These are phyloP conservation scores for Podarcis muralis DNA, from an alignment of 2,113 vertebrate genomes.

Conservation along the genomic window DNA sequence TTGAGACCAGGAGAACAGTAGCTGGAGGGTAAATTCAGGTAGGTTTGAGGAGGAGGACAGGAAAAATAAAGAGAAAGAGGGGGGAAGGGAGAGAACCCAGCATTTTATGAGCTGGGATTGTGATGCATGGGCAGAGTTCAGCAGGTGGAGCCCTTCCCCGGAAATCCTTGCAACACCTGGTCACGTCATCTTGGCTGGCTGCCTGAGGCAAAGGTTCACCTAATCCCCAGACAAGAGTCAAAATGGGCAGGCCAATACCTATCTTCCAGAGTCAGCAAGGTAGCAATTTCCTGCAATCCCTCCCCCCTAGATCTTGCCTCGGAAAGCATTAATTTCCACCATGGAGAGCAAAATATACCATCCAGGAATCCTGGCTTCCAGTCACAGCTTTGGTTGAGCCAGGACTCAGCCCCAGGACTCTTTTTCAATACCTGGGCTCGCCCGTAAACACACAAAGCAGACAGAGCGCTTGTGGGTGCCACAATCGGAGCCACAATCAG, in stretches of 20 bases:
- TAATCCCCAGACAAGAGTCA: slow-evolving; percentile 29
- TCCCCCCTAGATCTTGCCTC: not conserved
- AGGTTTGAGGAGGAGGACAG: not conserved
- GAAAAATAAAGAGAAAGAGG: not conserved
- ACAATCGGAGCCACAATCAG: not conserved
- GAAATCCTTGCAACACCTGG: slow-evolving; percentile 18
- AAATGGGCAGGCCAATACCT: slow-evolving; percentile 18
- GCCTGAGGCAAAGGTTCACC: slow-evolving; percentile 18
- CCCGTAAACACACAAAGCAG: too few species aligned
- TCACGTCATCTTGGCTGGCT: slow-evolving; percentile 4
- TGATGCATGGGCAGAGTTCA: not conserved
- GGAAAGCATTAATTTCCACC: not conserved
- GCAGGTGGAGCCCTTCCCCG: slow-evolving; percentile 11
- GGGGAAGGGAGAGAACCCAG: not conserved
- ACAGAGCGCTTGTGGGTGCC: not conserved
- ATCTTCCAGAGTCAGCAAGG: slow-evolving; percentile 6
- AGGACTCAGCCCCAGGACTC: not conserved
- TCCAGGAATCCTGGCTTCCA: not conserved
- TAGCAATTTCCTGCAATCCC: slow-evolving; percentile 7
- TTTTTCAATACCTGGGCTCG: not conserved
- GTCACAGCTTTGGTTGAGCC: not conserved
- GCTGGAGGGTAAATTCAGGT: not conserved
- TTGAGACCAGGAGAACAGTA: not conserved
- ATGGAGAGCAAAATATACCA: not conserved
- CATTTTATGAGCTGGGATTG: not conserved